Evolutionary conservation across 1,140 invertebrate genomes (phyloP).

Genomic region (Mizuhopecten yessoensis): DNA sequence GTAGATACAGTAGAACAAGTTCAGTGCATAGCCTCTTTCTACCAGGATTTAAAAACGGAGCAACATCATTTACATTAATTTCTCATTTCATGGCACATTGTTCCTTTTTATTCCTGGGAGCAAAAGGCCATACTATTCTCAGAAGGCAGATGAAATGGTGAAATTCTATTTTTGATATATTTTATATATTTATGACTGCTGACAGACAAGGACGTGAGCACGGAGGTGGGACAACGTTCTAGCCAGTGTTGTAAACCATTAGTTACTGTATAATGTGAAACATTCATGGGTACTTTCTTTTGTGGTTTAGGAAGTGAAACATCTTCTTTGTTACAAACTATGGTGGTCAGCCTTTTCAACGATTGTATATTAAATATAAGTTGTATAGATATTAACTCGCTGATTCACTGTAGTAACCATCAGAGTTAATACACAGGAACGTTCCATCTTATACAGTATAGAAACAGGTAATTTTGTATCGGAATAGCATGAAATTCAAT

Average conservation of each 20-base stretch:
- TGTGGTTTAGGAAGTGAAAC: not conserved
- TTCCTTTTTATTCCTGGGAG: slow-evolving; percentile 14
- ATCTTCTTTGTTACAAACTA: not conserved
- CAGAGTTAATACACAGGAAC: not conserved
- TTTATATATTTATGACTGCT: slow-evolving; percentile 54
- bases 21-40: slow-evolving; percentile 6
- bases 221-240: not conserved
- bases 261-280: not conserved
- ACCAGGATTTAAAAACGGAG: not conserved
- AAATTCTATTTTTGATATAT: slow-evolving; percentile 60
- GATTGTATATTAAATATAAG: not conserved
- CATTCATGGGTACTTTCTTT: not conserved
- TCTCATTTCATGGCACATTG: not conserved
- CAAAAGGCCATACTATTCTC: slow-evolving; percentile 41
- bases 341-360: not conserved
- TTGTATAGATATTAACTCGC: slow-evolving; percentile 15
- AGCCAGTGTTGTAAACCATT: not conserved
- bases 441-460: not conserved
- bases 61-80: not conserved
- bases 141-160: slow-evolving; percentile 29
- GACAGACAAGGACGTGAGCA: not conserved
- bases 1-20: slow-evolving; percentile 6
- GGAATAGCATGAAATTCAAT: slow-evolving; percentile 28
- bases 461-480: not conserved
- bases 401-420: not conserved